Base-by-base conservation (phyloP, 2,888 invertebrate genomes). In the Ypsolopha sequella region DNA sequence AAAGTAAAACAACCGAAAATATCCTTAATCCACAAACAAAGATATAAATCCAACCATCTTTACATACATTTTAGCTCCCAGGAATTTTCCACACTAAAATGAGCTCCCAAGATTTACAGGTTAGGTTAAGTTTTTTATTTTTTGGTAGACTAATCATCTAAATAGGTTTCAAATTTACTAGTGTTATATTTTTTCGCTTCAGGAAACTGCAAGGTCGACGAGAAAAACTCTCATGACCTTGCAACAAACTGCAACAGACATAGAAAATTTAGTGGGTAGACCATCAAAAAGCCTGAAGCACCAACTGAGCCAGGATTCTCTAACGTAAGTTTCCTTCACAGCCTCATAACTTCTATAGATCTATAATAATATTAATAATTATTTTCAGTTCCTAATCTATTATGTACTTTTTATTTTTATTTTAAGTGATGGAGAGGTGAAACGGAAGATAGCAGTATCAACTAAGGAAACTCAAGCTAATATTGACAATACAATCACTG, bases 241-340 rank as follows among this genome's bases (percentile, higher is more conserved):
- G 56, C 94, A 95, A 73, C 90, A 88, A 54, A 87, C 90, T 46
- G 91, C 93, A 38, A 88, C 86, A 48, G 92, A 93, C 65, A 92
- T 92, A 68, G 94, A 95, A 80, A 95, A 94, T 75, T 82, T 94
- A 58, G 91, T 89, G 61, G 93, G 93, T 61, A 90, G 93, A 63
- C 77, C 86, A 46, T 66, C 79, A 54, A 80, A 85, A 71, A 74
- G 62, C 69, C 68, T 81, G 48, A 90, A 89, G 61, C 82, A 85
- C 64, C 81, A 80, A 60, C 71, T 89, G 41, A 70, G 58, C 48
- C 87, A 87, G 68, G 88, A 89, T 56, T 70, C 87, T 38, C 74
- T 82, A 56, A 76, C 79, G 84, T 89, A 76, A 79, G 87, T 68
- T 55, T 24, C 24, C 24, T 36, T 51, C 10, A 36, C n/a, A 8